Evolutionary conservation across 2,888 invertebrate genomes (phyloP).

Genomic region (Pollenia labialis): DNA sequence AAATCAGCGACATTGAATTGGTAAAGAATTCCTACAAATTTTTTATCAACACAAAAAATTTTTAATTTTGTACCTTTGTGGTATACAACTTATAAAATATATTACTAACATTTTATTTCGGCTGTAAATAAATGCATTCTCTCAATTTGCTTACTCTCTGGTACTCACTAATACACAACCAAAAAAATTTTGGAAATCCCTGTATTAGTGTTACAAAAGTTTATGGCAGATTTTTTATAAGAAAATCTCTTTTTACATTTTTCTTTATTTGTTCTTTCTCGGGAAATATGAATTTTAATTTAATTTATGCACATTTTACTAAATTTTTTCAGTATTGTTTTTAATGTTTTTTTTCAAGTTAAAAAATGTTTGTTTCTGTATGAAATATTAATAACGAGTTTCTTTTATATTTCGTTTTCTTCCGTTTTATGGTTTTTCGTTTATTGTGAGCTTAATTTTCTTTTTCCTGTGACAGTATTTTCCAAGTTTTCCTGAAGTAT

Average conservation of each 20-base stretch:
- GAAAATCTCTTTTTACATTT: not conserved
- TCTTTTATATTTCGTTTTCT: not conserved
- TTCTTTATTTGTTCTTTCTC: conserved; percentile 19
- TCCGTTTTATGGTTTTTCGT: conserved; percentile 4
- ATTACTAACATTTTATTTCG: too few relatives aligned
- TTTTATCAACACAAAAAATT: too few relatives aligned
- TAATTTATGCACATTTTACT: conserved; percentile 57
- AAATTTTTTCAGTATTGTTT: not conserved
- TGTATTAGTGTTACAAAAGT: conserved; percentile 49
- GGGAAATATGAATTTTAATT: conserved; percentile 56
- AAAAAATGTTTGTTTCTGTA: not conserved
- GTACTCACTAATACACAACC: too few relatives aligned
- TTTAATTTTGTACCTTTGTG: too few relatives aligned
- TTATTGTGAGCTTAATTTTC: conserved; percentile 46
- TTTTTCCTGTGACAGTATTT: conserved; percentile 47
- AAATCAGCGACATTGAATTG: too few relatives aligned
- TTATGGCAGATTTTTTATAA: conserved; percentile 41
- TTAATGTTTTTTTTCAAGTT: conserved; percentile 18
- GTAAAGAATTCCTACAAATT: too few relatives aligned
- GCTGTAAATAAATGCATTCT: too few relatives aligned
- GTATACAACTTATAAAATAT: too few relatives aligned
- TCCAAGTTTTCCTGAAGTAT: conserved; percentile 41
- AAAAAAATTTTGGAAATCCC: too few relatives aligned
- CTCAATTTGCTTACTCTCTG: too few relatives aligned
- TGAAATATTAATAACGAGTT: conserved; percentile 53